Evolutionary conservation across 2,888 invertebrate genomes (phyloP).

Genomic region (Chirona hameri): DNA sequence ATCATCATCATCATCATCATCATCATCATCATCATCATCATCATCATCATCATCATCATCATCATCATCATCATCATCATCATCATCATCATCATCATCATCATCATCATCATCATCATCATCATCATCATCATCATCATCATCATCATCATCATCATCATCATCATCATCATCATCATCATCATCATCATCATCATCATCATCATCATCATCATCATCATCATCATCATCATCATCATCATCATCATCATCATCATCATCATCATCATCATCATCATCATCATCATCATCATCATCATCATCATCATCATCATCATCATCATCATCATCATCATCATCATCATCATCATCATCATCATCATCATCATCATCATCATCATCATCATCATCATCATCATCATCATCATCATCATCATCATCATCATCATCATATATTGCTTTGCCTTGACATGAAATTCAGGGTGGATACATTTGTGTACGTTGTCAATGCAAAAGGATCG

Average conservation of each 20-base stretch:
- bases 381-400: constrained; percentile 22
- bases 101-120: constrained; percentile 22
- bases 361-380: constrained; percentile 22
- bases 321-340: constrained; percentile 22
- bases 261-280: constrained; percentile 22
- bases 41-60: constrained; percentile 22
- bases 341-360: constrained; percentile 22
- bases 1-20: constrained; percentile 22
- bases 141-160: constrained; percentile 22
- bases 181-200: constrained; percentile 22
- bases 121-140: constrained; percentile 22
- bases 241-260: constrained; percentile 22
- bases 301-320: constrained; percentile 22
- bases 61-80: constrained; percentile 22
- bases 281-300: constrained; percentile 22
- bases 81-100: constrained; percentile 22
- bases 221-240: constrained; percentile 22
- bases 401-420: constrained; percentile 22
- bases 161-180: constrained; percentile 22
- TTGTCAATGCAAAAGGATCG: too few species aligned
- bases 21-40: constrained; percentile 22
- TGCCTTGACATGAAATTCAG: too few species aligned
- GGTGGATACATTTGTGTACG: too few species aligned
- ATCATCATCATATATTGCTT: too few species aligned
- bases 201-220: constrained; percentile 22